Base-by-base conservation (phyloP, 2,888 invertebrate genomes). In the Emesis furor region DNA sequence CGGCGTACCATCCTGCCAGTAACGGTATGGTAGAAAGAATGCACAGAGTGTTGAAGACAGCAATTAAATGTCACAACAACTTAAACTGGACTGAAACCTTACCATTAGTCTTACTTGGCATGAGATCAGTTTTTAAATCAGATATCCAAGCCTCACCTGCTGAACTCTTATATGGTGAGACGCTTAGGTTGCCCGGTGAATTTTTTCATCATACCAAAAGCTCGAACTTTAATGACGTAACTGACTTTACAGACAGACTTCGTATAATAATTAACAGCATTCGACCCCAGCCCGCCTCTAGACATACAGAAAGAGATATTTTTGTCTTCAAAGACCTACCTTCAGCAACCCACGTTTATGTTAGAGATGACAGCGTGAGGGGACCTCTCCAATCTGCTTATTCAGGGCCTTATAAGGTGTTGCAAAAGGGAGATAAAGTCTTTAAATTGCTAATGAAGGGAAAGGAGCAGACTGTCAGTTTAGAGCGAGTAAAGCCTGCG, bases 401-500 rank as follows among this genome's bases (percentile, higher is more conserved):
- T 37, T 79, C 85, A 8, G 89, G 85, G 12, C 88, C 81, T 7
- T 62, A 78, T 59, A 76, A 86, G 24, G 86, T 89, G 0, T 8
- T 88, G 10, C 10, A 35, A 4, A 71, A 84, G 14, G 37, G 51
- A 3, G 59, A 71, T 7, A 87, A 87, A 69, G n/a, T 35, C 35
- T 69, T 78, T 68, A 79, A 78, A 79, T 14, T 86, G 35, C 10
- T 67, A 35, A 7, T 87, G 32, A 81, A 75, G n/a, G 73, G 83
- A 10, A 71, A 83, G 76, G 68, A 62, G 1, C 77, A 81, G 0
- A 79, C 69, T 3, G 86, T 89, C 1, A 76, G 86, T 0, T 82
- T 90, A 10, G 88, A 91, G 73, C 73, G 89, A 0, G 17, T 90
- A 1, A 89, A 89, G 65, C 89, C 89, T 8, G 90, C 89, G 5